Percentiles rank a stretch among this genome's conserved stretches.
Conservation (phyloP, 2,888 invertebrate genomes). For the Argyra leucocephala region DNA sequence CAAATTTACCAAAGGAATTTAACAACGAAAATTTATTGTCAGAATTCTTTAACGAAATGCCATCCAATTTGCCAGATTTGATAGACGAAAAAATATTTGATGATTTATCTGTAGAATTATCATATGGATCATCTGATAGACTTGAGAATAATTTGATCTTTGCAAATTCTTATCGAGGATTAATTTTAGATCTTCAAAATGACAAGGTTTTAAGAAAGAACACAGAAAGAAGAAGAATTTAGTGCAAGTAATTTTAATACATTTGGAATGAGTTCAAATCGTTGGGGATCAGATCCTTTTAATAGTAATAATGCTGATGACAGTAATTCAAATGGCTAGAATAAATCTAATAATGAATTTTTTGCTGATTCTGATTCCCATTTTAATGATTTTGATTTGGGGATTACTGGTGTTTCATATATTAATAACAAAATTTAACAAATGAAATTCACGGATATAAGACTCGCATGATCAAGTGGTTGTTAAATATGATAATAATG, state of each 20-base stretch:
- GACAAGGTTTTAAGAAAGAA: no score
- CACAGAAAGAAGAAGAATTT: no score
- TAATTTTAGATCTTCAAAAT: no score
- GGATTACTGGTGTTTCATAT: conserved; percentile 15
- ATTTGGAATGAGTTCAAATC: conserved; percentile 24
- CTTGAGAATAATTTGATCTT: no score
- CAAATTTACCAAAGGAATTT: conserved; percentile 33
- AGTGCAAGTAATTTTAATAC: conserved; percentile 2
- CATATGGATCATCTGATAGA: no score
- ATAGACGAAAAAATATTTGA: conserved; percentile 7
- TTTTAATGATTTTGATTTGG: conserved; percentile 36
- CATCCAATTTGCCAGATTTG: conserved; percentile 22
- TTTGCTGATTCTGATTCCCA: conserved; percentile 43
- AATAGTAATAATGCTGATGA: background rate
- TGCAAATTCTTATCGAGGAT: no score
- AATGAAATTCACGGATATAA: no score
- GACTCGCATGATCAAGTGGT: no score
- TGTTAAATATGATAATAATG: conserved; percentile 8
- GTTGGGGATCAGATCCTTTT: conserved; percentile 31
- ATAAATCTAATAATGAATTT: conserved; percentile 35
- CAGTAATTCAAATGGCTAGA: conserved; percentile 27
- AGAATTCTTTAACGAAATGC: conserved; percentile 27
- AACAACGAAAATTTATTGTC: conserved; percentile 27
- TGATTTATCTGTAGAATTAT: background rate
- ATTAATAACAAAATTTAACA: background rate